phyloP scores from a whole-genome alignment of 2,797 vertebrate species.

The Gouania willdenowi region DNA sequence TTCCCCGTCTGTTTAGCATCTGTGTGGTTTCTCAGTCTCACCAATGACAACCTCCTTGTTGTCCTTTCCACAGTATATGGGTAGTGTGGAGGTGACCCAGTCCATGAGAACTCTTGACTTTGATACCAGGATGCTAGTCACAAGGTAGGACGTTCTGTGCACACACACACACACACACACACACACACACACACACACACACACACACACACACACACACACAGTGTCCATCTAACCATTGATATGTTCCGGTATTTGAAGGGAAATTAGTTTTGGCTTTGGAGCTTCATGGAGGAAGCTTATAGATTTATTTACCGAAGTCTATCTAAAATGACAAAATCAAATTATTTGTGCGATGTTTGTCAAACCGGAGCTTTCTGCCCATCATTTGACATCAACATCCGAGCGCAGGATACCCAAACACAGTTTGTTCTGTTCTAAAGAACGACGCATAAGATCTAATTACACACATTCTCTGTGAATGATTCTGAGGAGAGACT shows the following conservation, averaged over 20 bases:
- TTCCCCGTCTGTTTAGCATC: too few relatives aligned
- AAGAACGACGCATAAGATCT: conserved; percentile 61
- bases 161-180: background rate
- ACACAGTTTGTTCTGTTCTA: conserved; percentile 57
- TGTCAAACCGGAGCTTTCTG: conserved; percentile 40
- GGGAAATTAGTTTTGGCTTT: too few relatives aligned
- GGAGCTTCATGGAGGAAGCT: too few relatives aligned
- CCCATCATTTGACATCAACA: conserved; percentile 50
- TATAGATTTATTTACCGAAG: too few relatives aligned
- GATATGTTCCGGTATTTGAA: too few relatives aligned
- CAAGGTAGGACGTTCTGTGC: conserved; percentile 78
- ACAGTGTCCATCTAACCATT: too few relatives aligned
- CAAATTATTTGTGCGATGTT: conserved; percentile 44
- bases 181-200: background rate
- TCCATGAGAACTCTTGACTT: conserved; percentile 94
- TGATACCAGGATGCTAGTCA: conserved; percentile 87
- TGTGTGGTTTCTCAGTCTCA: too few relatives aligned
- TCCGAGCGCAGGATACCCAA: conserved; percentile 34
- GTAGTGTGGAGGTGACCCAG: conserved; percentile 88
- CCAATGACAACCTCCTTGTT: too few relatives aligned
- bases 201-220: background rate
- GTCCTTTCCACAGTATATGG: conserved; percentile 87
- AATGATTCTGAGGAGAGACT: conserved; percentile 42
- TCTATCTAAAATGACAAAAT: conserved; percentile 48
- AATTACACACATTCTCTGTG: conserved; percentile 75